Conservation (phyloP, 2,113 vertebrate species). For the Pluvianellus socialis region DNA sequence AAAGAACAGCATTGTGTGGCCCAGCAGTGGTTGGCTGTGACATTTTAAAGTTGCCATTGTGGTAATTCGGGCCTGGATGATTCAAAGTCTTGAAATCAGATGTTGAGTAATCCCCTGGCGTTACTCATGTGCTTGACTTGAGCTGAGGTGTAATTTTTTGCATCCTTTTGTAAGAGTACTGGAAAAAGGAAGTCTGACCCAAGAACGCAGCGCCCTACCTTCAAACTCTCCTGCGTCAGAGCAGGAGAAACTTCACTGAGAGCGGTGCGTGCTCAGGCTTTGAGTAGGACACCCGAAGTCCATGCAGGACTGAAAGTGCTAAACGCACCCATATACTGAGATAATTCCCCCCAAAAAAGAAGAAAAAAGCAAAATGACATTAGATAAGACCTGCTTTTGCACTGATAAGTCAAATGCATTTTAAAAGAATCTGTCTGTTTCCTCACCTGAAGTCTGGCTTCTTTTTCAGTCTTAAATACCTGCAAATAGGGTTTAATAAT, state of each 20-base stretch:
- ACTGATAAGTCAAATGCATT: neutral
- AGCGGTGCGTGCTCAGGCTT: neutral
- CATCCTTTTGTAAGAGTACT: neutral
- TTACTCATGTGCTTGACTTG: constrained; percentile 34
- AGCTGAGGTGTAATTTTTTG: constrained; percentile 25
- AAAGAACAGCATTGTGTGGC: neutral
- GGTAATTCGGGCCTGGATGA: constrained; percentile 15
- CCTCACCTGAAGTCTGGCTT: neutral
- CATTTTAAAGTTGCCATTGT: constrained; percentile 16
- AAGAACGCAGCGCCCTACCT: neutral
- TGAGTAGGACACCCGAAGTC: neutral
- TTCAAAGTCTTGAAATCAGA: constrained; percentile 48
- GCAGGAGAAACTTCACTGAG: neutral
- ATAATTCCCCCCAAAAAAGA: neutral
- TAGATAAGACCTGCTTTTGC: neutral
- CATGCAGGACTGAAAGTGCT: neutral
- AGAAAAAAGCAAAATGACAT: neutral
- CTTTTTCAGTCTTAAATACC: neutral
- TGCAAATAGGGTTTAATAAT: neutral
- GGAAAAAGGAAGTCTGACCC: neutral
- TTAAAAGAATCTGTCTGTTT: neutral
- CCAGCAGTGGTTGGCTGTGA: neutral
- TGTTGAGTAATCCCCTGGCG: constrained; percentile 18
- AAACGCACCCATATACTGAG: accelerated
- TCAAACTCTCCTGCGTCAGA: neutral